Conservation (phyloP, 1,140 invertebrate genomes). For the Tetragnatha versicolor region DNA sequence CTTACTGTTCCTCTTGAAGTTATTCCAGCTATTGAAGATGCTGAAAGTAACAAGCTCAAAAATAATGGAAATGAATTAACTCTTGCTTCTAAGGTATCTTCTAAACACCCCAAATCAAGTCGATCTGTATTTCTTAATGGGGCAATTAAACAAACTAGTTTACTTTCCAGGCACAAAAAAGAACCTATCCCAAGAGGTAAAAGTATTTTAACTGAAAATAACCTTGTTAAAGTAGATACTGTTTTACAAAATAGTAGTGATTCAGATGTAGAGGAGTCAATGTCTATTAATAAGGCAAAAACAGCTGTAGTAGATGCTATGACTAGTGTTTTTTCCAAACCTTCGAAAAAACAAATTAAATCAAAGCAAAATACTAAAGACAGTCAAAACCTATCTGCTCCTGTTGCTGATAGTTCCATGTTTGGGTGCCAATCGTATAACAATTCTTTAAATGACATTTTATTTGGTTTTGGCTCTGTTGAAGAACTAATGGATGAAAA, state of each 20-base stretch:
- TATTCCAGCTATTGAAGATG: neutral
- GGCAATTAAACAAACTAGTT: conserved; percentile 17
- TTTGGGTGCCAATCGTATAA: conserved; percentile 30
- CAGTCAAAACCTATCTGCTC: neutral
- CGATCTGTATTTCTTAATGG: conserved; percentile 38
- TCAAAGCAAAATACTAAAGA: neutral
- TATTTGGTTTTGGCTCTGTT: conserved; percentile 17
- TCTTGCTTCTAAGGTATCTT: neutral
- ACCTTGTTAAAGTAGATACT: neutral
- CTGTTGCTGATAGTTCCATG: no score
- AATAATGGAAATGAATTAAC: neutral
- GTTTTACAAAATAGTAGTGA: neutral
- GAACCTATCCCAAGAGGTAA: neutral
- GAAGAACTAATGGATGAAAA: conserved; percentile 19
- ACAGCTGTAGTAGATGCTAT: conserved; percentile 28
- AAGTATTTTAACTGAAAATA: neutral
- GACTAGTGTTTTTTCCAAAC: conserved; percentile 7
- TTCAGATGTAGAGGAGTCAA: neutral
- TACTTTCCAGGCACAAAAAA: neutral
- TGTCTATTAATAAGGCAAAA: neutral
- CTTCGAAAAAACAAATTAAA: conserved; percentile 1
- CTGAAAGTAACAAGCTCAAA: neutral
- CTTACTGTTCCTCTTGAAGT: conserved; percentile 38
- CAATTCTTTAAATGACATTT: conserved; percentile 35
- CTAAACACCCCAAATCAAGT: neutral